A percentile compares a stretch with the other conserved stretches of the same genome.
Conservation (phyloP, 2,888 invertebrate species). For the Rapana venosa region DNA sequence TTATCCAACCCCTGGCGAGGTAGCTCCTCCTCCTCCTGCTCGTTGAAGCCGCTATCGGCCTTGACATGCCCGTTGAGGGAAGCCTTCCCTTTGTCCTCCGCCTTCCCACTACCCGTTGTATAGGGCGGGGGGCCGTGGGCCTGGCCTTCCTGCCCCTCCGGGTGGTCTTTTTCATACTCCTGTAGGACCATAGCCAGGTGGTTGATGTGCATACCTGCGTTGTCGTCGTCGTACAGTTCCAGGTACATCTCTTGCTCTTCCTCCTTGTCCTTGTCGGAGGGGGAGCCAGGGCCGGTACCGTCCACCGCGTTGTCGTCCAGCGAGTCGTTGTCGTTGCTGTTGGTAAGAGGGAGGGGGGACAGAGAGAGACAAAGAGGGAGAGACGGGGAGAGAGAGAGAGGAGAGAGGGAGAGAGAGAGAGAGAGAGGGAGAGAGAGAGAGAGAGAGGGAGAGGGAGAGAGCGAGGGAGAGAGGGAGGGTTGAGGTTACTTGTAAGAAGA, state of each 20-base stretch:
- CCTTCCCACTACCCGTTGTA: neutral
- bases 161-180: slow-evolving; percentile 24
- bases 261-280: slow-evolving; percentile 8
- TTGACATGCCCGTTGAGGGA: slow-evolving; percentile 31
- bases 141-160: neutral
- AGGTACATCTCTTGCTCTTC: slow-evolving; percentile 43
- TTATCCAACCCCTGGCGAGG: neutral
- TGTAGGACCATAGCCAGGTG: slow-evolving; percentile 37
- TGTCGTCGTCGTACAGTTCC: neutral
- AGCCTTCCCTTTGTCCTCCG: neutral
- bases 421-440: neutral
- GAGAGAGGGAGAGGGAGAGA: neutral
- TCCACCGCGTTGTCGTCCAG: slow-evolving; percentile 41
- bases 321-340: slow-evolving; percentile 12
- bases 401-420: neutral
- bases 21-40: neutral
- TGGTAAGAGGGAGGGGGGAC: neutral
- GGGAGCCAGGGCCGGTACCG: neutral
- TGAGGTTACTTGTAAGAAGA: too few relatives aligned
- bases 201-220: slow-evolving; percentile 31
- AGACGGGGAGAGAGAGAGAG: neutral
- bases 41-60: slow-evolving; percentile 39
- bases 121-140: neutral
- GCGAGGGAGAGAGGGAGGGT: too few relatives aligned
- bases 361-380: neutral